Evolutionary conservation across 2,113 vertebrate species (phyloP).

Genomic region (Pseudonaja textilis): DNA sequence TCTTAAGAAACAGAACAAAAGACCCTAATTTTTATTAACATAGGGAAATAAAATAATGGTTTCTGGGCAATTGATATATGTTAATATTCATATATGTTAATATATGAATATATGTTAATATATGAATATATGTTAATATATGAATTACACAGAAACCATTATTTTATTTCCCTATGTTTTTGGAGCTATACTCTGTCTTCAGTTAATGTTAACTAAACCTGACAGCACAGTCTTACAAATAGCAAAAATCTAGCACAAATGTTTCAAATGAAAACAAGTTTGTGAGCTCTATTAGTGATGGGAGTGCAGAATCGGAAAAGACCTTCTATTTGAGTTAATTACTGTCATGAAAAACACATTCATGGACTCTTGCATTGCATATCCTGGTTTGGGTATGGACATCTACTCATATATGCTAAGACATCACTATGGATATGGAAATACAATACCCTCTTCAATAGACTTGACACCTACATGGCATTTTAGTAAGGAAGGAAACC

Average conservation of each 20-base stretch:
- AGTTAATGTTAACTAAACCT: neutral
- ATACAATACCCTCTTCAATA: neutral
- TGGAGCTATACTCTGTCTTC: neutral
- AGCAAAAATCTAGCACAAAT: slow-evolving; percentile 11
- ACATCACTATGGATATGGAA: neutral
- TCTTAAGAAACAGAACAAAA: neutral
- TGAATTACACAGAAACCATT: neutral
- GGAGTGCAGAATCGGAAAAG: neutral
- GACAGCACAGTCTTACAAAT: neutral
- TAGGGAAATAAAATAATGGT: too few relatives aligned
- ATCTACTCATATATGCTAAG: neutral
- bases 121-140: neutral
- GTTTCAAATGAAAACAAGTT: neutral
- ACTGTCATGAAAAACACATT: neutral
- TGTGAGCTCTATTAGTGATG: neutral
- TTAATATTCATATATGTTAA: too few relatives aligned
- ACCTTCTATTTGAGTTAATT: neutral
- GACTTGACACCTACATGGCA: neutral
- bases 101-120: too few relatives aligned
- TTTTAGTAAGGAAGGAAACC: neutral
- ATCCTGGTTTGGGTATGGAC: neutral
- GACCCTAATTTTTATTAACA: neutral
- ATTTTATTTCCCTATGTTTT: neutral
- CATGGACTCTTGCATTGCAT: neutral
- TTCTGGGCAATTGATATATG: too few relatives aligned